These are phyloP conservation scores for Cybosia mesomella DNA, from an alignment of 2,888 invertebrate species.

Conservation along the genomic window DNA sequence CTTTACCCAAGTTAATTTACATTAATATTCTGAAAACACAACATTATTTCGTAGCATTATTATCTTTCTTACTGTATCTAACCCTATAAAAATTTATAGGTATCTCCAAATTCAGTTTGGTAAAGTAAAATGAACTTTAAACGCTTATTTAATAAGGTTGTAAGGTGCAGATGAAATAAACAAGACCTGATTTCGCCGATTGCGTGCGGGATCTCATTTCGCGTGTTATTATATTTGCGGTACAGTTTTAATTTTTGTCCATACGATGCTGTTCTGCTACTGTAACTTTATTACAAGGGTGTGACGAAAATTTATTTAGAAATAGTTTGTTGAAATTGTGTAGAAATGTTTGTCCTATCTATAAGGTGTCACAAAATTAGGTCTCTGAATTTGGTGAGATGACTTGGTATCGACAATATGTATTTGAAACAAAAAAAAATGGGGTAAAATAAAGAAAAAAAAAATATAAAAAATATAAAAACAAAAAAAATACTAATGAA, in stretches of 20 bases:
- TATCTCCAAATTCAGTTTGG: constrained; percentile 8
- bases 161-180: constrained; percentile 2
- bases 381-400: too few relatives aligned
- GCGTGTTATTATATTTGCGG: constrained; percentile 47
- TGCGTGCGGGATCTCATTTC: constrained; percentile 51
- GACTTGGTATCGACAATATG: too few relatives aligned
- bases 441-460: too few relatives aligned
- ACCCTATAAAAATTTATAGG: constrained; percentile 51
- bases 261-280: constrained; percentile 4
- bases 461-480: too few relatives aligned
- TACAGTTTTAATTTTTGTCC: constrained; percentile 46
- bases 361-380: too few relatives aligned
- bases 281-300: too few relatives aligned
- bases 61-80: constrained; percentile 40
- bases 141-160: constrained; percentile 6
- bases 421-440: too few relatives aligned
- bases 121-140: constrained; percentile 26
- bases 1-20: constrained; percentile 32
- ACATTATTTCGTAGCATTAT: constrained; percentile 41
- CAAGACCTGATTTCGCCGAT: constrained; percentile 44
- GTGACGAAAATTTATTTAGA: too few relatives aligned
- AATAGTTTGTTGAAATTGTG: too few relatives aligned
- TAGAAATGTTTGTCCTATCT: too few relatives aligned
- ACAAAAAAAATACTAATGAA: too few relatives aligned
- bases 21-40: constrained; percentile 43